A percentile compares a stretch with the other conserved stretches of the same genome.
Evolutionary conservation across 2,888 invertebrate species (phyloP).

Genomic region (Apotomis capreana): DNA sequence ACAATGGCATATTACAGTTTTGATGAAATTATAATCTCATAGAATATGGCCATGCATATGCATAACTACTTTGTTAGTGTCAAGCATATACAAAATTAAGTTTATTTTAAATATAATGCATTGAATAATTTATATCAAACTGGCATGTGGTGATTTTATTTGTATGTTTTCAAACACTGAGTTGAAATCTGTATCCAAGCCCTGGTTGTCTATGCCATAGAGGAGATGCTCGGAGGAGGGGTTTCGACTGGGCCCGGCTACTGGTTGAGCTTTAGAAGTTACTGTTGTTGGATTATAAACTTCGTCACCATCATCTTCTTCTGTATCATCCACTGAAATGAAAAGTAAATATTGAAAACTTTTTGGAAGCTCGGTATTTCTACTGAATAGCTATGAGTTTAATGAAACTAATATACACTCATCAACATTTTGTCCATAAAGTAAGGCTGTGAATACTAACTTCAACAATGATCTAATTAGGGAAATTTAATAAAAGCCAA

Average conservation of each 20-base stretch:
- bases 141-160: constrained; percentile 75
- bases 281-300: constrained; percentile 79
- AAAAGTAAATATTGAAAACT: constrained; percentile 1
- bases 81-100: constrained; percentile 20
- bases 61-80: not conserved
- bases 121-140: constrained; percentile 62
- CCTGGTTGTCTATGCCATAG: constrained; percentile 84
- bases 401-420: too few relatives aligned
- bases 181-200: constrained; percentile 85
- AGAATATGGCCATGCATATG: not conserved
- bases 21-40: not conserved
- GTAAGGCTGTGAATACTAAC: too few relatives aligned
- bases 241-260: constrained; percentile 76
- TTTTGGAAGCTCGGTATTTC: too few relatives aligned
- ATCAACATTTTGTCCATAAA: too few relatives aligned
- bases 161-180: constrained; percentile 85
- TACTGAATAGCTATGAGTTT: too few relatives aligned
- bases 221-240: constrained; percentile 75
- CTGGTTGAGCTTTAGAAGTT: constrained; percentile 59
- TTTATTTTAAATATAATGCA: not conserved
- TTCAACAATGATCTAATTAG: too few relatives aligned
- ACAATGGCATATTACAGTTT: not conserved
- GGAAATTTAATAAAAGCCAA: too few relatives aligned
- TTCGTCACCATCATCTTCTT: constrained; percentile 77
- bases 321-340: constrained; percentile 77